These are phyloP conservation scores for Pandion haliaetus DNA, from an alignment of 2,113 vertebrate genomes.

Conservation along the genomic window DNA sequence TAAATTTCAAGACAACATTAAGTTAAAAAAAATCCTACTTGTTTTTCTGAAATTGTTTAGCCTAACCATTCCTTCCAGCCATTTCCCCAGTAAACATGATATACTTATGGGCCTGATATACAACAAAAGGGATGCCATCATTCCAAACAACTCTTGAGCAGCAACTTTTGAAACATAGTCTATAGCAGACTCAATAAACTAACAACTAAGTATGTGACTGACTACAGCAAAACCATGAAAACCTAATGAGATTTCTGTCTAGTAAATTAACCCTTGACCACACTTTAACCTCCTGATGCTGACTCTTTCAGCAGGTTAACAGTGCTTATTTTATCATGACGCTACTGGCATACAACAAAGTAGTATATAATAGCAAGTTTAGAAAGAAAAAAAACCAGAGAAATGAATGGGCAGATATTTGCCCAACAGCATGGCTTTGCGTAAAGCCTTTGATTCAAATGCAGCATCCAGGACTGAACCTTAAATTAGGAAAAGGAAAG, in stretches of 20 bases:
- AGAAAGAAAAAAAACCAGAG: background rate
- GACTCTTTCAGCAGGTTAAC: background rate
- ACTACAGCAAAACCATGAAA: conserved; percentile 17
- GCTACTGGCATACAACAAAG: background rate
- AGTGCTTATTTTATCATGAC: background rate
- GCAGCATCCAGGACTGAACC: background rate
- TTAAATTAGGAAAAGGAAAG: background rate
- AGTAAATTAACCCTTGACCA: conserved; percentile 14
- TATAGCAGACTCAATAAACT: background rate
- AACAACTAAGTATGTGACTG: background rate
- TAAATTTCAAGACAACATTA: background rate
- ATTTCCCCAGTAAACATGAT: background rate
- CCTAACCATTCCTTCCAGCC: background rate
- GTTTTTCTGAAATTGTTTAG: background rate
- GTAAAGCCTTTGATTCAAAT: background rate
- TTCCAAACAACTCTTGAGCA: background rate
- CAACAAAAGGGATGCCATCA: background rate
- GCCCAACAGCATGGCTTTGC: background rate
- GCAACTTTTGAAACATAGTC: background rate
- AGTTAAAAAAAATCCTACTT: background rate
- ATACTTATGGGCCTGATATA: background rate
- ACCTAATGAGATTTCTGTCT: conserved; percentile 16
- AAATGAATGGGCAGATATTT: background rate
- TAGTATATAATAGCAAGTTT: background rate
- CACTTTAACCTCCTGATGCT: background rate